A percentile compares a stretch with the other conserved stretches of the same genome.
Evolutionary conservation across 1,140 invertebrate genomes (phyloP).

Genomic region (Zaprionus davidi): DNA sequence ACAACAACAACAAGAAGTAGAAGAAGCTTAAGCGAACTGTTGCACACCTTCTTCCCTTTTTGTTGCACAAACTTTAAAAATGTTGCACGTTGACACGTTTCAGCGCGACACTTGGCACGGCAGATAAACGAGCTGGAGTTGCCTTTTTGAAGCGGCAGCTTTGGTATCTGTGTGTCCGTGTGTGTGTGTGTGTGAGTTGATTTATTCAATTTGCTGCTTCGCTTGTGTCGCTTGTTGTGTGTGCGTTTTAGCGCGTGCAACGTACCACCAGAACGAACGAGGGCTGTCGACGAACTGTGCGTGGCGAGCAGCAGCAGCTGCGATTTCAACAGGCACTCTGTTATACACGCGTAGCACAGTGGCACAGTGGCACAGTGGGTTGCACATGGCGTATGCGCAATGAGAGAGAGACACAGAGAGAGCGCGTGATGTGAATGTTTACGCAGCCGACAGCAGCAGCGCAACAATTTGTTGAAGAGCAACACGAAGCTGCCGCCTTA

Average conservation of each 20-base stretch:
- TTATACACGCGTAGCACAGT: slow-evolving; percentile 68
- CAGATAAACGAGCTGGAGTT: slow-evolving; percentile 3
- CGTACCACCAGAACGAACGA: slow-evolving; percentile 69
- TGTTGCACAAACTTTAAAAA: slow-evolving; percentile 3
- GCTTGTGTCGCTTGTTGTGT: slow-evolving; percentile 24
- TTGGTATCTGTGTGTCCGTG: slow-evolving; percentile 9
- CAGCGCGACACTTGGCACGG: not conserved
- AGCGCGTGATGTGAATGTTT: slow-evolving; percentile 32
- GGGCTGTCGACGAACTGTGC: slow-evolving; percentile 76
- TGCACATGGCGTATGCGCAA: slow-evolving; percentile 77
- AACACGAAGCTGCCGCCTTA: slow-evolving; percentile 14
- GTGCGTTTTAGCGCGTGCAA: slow-evolving; percentile 59
- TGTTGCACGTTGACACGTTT: slow-evolving; percentile 7
- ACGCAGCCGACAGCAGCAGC: slow-evolving; percentile 61
- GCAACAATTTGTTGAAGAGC: slow-evolving; percentile 78
- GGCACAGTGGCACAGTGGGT: slow-evolving; percentile 77
- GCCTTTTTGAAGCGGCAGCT: slow-evolving; percentile 25
- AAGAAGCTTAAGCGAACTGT: slow-evolving; percentile 16
- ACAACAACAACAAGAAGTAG: not conserved
- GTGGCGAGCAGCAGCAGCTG: slow-evolving; percentile 52
- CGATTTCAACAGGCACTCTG: slow-evolving; percentile 57
- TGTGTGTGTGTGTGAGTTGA: not conserved
- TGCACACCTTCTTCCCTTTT: not conserved
- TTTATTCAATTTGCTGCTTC: slow-evolving; percentile 16
- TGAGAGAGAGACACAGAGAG: slow-evolving; percentile 23